Conservation (phyloP, 1,140 invertebrate species). For the Rhyacophila brunnea region DNA sequence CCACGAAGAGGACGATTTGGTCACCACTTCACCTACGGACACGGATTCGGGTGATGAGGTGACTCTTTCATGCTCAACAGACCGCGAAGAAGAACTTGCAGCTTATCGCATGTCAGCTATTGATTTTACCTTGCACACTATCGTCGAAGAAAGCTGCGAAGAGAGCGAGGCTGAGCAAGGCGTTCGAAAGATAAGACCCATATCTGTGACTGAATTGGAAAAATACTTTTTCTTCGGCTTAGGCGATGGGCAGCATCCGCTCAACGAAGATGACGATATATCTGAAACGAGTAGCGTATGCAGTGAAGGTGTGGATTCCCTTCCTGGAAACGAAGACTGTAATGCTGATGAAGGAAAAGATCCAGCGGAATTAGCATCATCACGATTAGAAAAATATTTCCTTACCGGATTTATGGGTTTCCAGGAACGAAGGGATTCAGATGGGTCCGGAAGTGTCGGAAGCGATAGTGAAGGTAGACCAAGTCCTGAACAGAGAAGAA, state of each 20-base stretch:
- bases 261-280: constrained; percentile 64
- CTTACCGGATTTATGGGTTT: constrained; percentile 82
- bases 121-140: constrained; percentile 89
- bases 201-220: constrained; percentile 79
- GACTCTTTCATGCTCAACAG: constrained; percentile 50
- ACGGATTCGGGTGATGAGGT: constrained; percentile 59
- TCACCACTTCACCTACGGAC: constrained; percentile 57
- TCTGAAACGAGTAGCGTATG: constrained; percentile 87
- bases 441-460: constrained; percentile 79
- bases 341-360: constrained; percentile 53
- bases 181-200: constrained; percentile 60
- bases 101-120: constrained; percentile 78
- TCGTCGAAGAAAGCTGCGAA: constrained; percentile 91
- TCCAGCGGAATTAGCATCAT: constrained; percentile 75
- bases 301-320: constrained; percentile 76
- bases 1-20: constrained; percentile 67
- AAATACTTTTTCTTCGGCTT: constrained; percentile 89
- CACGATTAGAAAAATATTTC: constrained; percentile 88
- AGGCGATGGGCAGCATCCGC: constrained; percentile 63
- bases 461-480: constrained; percentile 83
- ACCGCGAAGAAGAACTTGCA: constrained; percentile 76
- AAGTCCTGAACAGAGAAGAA: constrained; percentile 80
- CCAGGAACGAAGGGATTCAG: constrained; percentile 69
- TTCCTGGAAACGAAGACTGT: constrained; percentile 54
- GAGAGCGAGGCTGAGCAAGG: constrained; percentile 76